These are phyloP conservation scores for Lagria hirta DNA, from an alignment of 2,888 invertebrate genomes.

Conservation along the genomic window DNA sequence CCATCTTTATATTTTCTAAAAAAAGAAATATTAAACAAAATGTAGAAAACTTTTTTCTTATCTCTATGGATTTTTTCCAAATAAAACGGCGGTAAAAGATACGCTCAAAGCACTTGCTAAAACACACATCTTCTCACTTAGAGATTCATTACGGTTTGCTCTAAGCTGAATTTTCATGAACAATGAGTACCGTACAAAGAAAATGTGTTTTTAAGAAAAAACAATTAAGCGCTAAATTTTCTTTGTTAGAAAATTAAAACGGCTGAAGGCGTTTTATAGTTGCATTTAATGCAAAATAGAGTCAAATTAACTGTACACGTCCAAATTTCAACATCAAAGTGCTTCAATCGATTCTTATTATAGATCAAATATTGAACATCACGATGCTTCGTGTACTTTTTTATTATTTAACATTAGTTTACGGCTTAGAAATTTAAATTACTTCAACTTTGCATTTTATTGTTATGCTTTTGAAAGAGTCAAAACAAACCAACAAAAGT, in stretches of 20 bases:
- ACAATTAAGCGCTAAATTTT: constrained; percentile 14
- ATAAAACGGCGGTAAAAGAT: constrained; percentile 13
- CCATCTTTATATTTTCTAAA: constrained; percentile 10
- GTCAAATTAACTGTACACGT: constrained; percentile 18
- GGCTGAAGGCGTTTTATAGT: constrained; percentile 9
- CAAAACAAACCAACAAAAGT: constrained; percentile 5
- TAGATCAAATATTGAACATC: background rate
- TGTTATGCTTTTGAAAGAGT: constrained; percentile 5
- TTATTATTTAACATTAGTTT: constrained; percentile 5
- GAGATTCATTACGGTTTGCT: constrained; percentile 15
- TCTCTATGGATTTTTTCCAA: constrained; percentile 1
- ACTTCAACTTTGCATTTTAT: constrained; percentile 5
- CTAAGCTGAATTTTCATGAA: constrained; percentile 15
- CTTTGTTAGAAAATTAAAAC: constrained; percentile 17
- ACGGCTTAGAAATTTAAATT: constrained; percentile 1
- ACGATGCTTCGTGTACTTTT: constrained; percentile 5
- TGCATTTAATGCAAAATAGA: constrained; percentile 14
- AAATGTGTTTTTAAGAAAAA: constrained; percentile 12
- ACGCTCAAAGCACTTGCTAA: constrained; percentile 15
- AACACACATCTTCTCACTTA: constrained; percentile 22
- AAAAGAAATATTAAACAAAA: too few relatives aligned
- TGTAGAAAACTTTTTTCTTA: too few relatives aligned
- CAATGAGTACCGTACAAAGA: constrained; percentile 19
- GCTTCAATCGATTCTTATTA: constrained; percentile 14
- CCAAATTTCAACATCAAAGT: constrained; percentile 18